These are phyloP conservation scores for Prionace glauca DNA, from an alignment of 2,797 vertebrate species.

Conservation along the genomic window DNA sequence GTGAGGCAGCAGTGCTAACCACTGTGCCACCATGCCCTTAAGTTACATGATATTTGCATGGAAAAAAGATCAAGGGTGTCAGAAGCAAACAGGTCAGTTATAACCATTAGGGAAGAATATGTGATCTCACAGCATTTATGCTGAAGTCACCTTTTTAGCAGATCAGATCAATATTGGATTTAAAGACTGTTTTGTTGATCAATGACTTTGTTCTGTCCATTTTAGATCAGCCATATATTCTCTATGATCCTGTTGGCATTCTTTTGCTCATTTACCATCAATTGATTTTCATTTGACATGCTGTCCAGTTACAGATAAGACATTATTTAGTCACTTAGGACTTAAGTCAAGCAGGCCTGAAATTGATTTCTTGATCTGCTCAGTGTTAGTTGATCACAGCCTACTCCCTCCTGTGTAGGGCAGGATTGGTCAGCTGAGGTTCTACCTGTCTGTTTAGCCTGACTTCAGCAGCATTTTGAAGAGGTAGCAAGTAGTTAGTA, in stretches of 20 bases:
- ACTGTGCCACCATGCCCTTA: neutral
- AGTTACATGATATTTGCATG: neutral
- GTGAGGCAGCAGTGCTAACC: too few relatives aligned
- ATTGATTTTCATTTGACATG: neutral
- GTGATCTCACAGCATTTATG: neutral
- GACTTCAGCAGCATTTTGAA: neutral
- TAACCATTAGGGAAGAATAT: neutral
- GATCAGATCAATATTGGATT: neutral
- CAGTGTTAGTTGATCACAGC: neutral
- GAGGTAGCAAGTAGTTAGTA: neutral
- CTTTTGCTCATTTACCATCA: neutral
- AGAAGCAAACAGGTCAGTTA: neutral
- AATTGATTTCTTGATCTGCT: neutral
- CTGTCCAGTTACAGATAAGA: neutral
- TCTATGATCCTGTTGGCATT: neutral
- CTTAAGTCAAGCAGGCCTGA: neutral
- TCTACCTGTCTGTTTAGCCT: neutral
- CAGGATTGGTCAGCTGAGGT: neutral
- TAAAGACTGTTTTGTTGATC: neutral
- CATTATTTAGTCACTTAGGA: neutral
- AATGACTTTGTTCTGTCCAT: neutral
- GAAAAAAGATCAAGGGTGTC: neutral
- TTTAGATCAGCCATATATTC: neutral
- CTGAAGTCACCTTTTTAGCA: neutral
- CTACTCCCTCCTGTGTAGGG: neutral